Percentiles rank a stretch among this genome's conserved stretches.
Evolutionary conservation across 2,888 invertebrate species (phyloP).

Genomic region (Microctonus aethiopoides): DNA sequence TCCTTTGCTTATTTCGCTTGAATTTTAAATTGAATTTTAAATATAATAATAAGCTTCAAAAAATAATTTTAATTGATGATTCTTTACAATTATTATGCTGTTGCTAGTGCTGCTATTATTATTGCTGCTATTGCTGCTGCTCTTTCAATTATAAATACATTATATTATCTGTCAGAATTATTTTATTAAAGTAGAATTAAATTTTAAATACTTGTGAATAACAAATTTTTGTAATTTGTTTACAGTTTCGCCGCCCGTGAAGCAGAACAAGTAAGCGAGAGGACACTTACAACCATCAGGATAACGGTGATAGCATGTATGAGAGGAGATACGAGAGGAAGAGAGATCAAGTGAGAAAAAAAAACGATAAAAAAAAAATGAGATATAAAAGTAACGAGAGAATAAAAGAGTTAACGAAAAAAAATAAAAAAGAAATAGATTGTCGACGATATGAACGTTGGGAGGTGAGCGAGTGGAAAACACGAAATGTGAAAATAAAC

Average conservation of each 20-base stretch:
- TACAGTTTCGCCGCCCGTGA: slow-evolving; percentile 58
- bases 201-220: slow-evolving; percentile 23
- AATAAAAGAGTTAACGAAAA: slow-evolving; percentile 17
- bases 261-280: slow-evolving; percentile 51
- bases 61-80: neutral
- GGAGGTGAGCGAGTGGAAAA: slow-evolving; percentile 13
- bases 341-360: slow-evolving; percentile 32
- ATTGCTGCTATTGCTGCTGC: neutral
- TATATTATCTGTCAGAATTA: neutral
- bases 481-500: slow-evolving; percentile 14
- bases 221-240: slow-evolving; percentile 46
- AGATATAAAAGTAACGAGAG: slow-evolving; percentile 26
- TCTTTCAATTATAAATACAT: neutral
- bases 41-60: too few species aligned
- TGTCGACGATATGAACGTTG: slow-evolving; percentile 19
- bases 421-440: slow-evolving; percentile 13
- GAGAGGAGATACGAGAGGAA: slow-evolving; percentile 20
- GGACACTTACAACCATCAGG: slow-evolving; percentile 38
- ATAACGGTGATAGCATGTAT: slow-evolving; percentile 29
- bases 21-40: too few species aligned
- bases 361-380: slow-evolving; percentile 28
- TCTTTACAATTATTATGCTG: neutral
- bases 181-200: too few species aligned
- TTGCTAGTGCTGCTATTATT: too few species aligned
- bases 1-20: neutral